phyloP scores from a whole-genome alignment of 1,140 invertebrate species.

The Ceratosolen fusciceps region DNA sequence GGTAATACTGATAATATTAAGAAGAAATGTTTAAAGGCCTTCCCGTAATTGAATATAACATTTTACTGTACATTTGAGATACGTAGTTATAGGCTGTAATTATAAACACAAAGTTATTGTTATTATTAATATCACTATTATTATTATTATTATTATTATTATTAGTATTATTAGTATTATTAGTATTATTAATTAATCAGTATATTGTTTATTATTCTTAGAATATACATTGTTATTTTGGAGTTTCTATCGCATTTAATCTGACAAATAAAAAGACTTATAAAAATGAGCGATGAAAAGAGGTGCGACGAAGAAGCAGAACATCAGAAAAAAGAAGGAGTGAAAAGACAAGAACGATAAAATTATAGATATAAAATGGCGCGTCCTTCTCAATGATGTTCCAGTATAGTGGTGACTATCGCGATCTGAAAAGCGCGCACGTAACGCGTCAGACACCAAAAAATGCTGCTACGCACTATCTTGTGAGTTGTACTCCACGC shows the following conservation, averaged over 20 bases:
- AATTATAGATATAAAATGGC: conserved; percentile 49
- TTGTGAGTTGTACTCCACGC: conserved; percentile 21
- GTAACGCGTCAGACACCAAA: conserved; percentile 9
- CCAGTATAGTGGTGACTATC: conserved; percentile 44
- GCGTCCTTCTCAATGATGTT: conserved; percentile 44
- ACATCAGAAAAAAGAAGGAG: background rate
- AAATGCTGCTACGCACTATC: conserved; percentile 29
- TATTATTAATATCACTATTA: too few relatives aligned
- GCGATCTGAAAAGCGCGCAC: conserved; percentile 41
- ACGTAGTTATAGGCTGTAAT: background rate
- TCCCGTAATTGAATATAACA: too few relatives aligned
- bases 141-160: too few relatives aligned
- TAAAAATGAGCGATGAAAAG: conserved; percentile 3
- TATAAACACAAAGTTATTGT: background rate
- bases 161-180: too few relatives aligned
- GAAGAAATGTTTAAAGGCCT: too few relatives aligned
- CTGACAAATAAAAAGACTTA: background rate
- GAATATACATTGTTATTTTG: background rate
- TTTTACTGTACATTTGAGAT: too few relatives aligned
- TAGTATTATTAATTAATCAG: conserved; percentile 6
- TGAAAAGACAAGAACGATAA: conserved; percentile 38
- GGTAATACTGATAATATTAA: too few relatives aligned
- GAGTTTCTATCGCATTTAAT: conserved; percentile 15
- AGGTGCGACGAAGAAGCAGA: background rate
- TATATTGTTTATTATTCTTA: background rate